phyloP scores from a whole-genome alignment of 2,113 vertebrate species.

The Malurus cyaneus region DNA sequence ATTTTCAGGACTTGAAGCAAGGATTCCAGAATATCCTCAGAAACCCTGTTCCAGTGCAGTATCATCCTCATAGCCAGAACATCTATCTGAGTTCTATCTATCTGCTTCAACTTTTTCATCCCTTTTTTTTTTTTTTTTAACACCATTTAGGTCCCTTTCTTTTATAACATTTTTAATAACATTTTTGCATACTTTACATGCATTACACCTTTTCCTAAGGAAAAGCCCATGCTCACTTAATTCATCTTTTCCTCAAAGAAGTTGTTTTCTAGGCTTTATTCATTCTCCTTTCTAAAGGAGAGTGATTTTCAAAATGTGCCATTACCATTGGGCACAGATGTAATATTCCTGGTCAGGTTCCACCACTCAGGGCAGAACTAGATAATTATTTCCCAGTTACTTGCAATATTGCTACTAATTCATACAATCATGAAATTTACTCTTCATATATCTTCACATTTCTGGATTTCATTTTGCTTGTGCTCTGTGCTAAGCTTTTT shows the following conservation, averaged over 20 bases:
- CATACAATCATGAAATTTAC: not conserved
- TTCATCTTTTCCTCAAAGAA: not conserved
- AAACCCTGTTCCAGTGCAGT: not conserved
- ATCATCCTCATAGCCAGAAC: not conserved
- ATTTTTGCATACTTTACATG: not conserved
- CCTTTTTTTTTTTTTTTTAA: not conserved
- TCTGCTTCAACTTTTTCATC: not conserved
- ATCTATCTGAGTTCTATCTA: not conserved
- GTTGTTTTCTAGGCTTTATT: not conserved
- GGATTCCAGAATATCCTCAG: slow-evolving; percentile 24
- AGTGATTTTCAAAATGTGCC: not conserved
- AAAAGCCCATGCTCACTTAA: not conserved
- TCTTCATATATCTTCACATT: not conserved
- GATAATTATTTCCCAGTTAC: not conserved
- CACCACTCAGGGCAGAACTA: not conserved
- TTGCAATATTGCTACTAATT: not conserved
- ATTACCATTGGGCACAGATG: not conserved
- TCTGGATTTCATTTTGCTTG: not conserved
- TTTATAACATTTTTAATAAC: not conserved
- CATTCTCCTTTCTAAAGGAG: not conserved
- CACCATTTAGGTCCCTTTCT: not conserved
- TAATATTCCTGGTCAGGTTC: not conserved
- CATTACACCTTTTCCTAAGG: not conserved
- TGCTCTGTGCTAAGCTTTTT: not conserved
- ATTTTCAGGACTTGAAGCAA: slow-evolving; percentile 34